phyloP scores from a whole-genome alignment of 1,140 invertebrate genomes.

The Galendromus occidentalis region DNA sequence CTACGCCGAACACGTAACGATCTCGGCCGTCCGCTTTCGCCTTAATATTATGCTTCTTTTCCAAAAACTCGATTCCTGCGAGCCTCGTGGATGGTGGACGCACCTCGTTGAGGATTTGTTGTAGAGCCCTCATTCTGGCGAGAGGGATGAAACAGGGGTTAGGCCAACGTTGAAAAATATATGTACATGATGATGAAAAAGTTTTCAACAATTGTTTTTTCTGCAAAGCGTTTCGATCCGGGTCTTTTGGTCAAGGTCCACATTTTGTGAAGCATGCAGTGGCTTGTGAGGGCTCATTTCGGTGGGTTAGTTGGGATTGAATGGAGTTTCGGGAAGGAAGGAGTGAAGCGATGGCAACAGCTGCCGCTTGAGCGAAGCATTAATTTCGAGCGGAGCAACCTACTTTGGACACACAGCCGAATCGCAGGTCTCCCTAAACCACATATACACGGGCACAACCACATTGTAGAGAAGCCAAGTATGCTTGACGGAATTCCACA shows the following conservation, averaged over 20 bases:
- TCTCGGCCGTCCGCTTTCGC: not conserved
- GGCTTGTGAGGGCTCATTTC: too few relatives aligned
- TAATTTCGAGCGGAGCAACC: not conserved
- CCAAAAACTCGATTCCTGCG: conserved; percentile 5
- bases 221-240: too few relatives aligned
- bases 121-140: not conserved
- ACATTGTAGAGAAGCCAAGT: conserved; percentile 10
- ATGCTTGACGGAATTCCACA: conserved; percentile 9
- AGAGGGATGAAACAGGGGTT: too few relatives aligned
- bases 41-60: not conserved
- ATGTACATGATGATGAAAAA: too few relatives aligned
- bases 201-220: too few relatives aligned
- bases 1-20: conserved; percentile 24
- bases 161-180: too few relatives aligned
- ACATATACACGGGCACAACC: conserved; percentile 7
- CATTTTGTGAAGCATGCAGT: too few relatives aligned
- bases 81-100: not conserved
- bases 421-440: not conserved
- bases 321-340: too few relatives aligned
- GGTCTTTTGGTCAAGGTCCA: too few relatives aligned
- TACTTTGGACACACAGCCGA: conserved; percentile 5
- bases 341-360: too few relatives aligned
- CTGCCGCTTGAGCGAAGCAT: too few relatives aligned
- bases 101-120: conserved; percentile 1
- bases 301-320: too few relatives aligned